These are phyloP conservation scores for Mixornis gularis DNA, from an alignment of 2,113 vertebrate genomes.

Conservation along the genomic window DNA sequence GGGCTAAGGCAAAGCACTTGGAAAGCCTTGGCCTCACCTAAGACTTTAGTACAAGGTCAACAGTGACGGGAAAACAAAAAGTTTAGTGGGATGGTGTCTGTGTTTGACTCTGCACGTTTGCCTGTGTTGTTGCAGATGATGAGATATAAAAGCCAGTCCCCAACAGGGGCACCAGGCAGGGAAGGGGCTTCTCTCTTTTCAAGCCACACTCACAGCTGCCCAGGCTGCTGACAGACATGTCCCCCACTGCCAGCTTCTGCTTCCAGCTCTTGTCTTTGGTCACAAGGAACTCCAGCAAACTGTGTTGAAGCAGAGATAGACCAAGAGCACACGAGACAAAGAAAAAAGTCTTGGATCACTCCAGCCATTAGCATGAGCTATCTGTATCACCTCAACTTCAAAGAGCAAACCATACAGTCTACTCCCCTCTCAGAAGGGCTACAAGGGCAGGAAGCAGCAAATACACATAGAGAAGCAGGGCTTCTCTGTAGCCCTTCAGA, in stretches of 20 bases:
- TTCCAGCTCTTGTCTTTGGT: not conserved
- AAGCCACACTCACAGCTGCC: not conserved
- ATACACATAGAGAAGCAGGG: not conserved
- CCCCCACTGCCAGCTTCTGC: not conserved
- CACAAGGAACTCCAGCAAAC: not conserved
- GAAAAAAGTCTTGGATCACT: not conserved
- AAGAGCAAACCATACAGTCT: not conserved
- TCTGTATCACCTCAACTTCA: not conserved
- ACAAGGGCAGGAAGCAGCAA: not conserved
- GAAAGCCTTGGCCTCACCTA: not conserved
- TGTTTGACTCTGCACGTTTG: not conserved
- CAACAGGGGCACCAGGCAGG: not conserved
- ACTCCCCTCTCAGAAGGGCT: not conserved
- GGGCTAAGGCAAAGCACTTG: not conserved
- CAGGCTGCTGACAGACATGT: not conserved
- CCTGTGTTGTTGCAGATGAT: not conserved
- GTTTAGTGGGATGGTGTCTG: not conserved
- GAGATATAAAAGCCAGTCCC: not conserved
- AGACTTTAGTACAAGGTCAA: not conserved
- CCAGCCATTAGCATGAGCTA: not conserved
- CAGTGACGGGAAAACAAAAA: not conserved
- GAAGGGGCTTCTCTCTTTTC: not conserved
- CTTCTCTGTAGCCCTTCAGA: too few species aligned
- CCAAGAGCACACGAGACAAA: accelerated
- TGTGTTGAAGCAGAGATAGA: not conserved